Percentiles rank a stretch among this genome's conserved stretches.
Conservation (phyloP, 2,888 invertebrate genomes). For the Heliconius erato region DNA sequence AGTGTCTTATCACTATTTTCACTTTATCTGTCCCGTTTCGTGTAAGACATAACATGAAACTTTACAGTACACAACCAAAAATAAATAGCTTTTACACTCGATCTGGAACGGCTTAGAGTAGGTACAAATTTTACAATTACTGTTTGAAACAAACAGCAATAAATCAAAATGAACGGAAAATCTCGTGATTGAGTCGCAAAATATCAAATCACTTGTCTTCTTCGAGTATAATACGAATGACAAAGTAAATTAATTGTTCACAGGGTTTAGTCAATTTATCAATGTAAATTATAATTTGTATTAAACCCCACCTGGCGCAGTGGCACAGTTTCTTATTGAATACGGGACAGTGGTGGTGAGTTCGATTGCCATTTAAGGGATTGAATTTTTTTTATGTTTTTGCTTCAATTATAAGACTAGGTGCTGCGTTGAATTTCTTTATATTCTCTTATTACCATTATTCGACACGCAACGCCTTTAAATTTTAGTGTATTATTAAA, state of each 20-base stretch:
- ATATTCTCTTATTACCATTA: too few species aligned
- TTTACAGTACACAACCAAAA: background rate
- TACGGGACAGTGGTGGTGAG: background rate
- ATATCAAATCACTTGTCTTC: constrained; percentile 49
- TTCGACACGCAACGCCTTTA: too few species aligned
- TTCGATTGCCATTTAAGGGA: background rate
- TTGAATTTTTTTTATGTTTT: background rate
- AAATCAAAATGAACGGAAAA: constrained; percentile 53
- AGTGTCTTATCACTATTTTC: background rate
- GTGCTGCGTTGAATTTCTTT: too few species aligned
- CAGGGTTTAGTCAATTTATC: constrained; percentile 18
- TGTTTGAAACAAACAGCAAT: constrained; percentile 25
- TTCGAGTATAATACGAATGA: constrained; percentile 44
- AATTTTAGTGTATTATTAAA: too few species aligned
- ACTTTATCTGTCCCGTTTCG: background rate
- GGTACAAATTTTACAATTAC: background rate
- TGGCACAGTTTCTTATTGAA: background rate
- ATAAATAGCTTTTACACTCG: background rate
- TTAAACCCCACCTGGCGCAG: background rate
- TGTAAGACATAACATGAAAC: background rate
- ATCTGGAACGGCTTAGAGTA: background rate
- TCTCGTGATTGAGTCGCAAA: constrained; percentile 48
- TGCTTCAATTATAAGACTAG: background rate
- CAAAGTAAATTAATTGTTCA: constrained; percentile 49
- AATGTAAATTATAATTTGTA: constrained; percentile 3